phyloP scores from a whole-genome alignment of 2,888 invertebrate genomes.

The Papilio elwesi region DNA sequence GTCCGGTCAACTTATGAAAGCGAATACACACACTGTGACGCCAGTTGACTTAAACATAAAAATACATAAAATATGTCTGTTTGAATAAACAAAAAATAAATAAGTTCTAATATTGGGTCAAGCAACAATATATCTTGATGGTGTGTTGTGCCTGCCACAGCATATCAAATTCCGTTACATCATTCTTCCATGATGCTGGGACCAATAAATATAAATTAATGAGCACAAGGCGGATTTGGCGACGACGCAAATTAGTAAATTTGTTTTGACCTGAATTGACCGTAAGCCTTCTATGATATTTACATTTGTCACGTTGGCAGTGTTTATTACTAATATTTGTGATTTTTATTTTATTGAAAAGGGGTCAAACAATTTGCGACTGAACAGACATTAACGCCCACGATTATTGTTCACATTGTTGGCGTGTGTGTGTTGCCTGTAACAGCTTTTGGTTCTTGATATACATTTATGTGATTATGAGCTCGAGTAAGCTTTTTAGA shows the following conservation, averaged over 20 bases:
- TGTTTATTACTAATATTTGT: not conserved
- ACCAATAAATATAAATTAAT: conserved; percentile 38
- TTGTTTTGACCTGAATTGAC: conserved; percentile 30
- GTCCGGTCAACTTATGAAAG: too few relatives aligned
- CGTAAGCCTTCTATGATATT: conserved; percentile 26
- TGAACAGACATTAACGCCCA: too few relatives aligned
- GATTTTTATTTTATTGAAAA: not conserved
- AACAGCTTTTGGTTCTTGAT: too few relatives aligned
- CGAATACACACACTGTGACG: too few relatives aligned
- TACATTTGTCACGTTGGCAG: not conserved
- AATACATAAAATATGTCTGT: not conserved
- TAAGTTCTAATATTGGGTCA: not conserved
- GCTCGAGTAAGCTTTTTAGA: too few relatives aligned
- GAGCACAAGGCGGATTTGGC: conserved; percentile 17
- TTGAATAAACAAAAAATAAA: not conserved
- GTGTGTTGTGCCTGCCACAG: conserved; percentile 17
- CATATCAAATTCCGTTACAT: conserved; percentile 29
- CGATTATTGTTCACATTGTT: too few relatives aligned
- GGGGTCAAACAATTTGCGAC: not conserved
- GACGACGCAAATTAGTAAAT: conserved; percentile 30
- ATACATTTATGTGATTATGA: too few relatives aligned
- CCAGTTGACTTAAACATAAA: too few relatives aligned
- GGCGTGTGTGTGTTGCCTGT: too few relatives aligned
- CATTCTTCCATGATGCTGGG: conserved; percentile 19
- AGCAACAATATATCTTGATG: conserved; percentile 3